Evolutionary conservation across 2,113 vertebrate species (phyloP).

Genomic region (Rostratula benghalensis): DNA sequence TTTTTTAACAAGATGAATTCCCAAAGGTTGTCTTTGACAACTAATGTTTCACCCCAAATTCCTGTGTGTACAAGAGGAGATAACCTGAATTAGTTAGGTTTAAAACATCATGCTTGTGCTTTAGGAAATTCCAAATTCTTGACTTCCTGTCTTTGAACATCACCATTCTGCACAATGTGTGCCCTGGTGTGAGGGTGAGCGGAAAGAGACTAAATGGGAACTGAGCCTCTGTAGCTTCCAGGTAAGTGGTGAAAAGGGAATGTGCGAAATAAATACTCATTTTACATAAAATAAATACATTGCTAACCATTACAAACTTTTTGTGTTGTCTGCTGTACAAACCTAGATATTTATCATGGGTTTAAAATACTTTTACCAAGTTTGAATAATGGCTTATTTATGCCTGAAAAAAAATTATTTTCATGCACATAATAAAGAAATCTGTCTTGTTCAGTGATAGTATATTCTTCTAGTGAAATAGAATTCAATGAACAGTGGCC

Average conservation of each 20-base stretch:
- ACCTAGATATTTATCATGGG: neutral
- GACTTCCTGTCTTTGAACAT: neutral
- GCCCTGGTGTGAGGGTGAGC: neutral
- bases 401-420: slow-evolving; percentile 63
- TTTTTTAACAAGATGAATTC: neutral
- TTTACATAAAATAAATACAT: neutral
- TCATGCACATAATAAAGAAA: slow-evolving; percentile 77
- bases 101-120: neutral
- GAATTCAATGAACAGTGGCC: slow-evolving; percentile 79
- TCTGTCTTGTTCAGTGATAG: slow-evolving; percentile 74
- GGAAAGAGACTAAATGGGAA: neutral
- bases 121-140: neutral
- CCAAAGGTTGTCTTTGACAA: neutral
- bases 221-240: neutral
- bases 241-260: neutral
- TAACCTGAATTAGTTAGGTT: neutral
- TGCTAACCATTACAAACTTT: neutral
- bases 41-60: neutral
- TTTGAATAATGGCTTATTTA: slow-evolving; percentile 64
- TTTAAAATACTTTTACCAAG: slow-evolving; percentile 24
- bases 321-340: neutral
- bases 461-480: slow-evolving; percentile 75
- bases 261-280: neutral
- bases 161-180: neutral
- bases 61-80: neutral